Base-by-base conservation (phyloP, 2,113 vertebrate species). In the Salvator merianae region DNA sequence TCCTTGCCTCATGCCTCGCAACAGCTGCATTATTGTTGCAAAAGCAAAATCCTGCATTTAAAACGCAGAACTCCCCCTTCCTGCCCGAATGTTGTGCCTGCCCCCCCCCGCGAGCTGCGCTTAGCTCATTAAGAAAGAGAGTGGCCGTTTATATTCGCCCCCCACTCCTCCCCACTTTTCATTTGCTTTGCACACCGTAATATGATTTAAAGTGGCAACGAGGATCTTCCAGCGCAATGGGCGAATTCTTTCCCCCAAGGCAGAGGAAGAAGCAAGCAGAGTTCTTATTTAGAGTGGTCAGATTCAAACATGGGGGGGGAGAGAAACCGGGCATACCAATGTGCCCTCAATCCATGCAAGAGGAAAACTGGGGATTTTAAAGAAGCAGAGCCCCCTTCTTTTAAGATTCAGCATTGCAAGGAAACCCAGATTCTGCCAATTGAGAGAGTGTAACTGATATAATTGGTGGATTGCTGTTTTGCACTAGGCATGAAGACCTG, bases 381-480 rank as follows among this genome's bases (percentile, higher is more conserved):
- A 92, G 89, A 53, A 89, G 87, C 83, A 34, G 40, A 85, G 82
- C 47, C 18, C 10, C 87, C 83, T 84, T 94, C 92, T 88, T 88
- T 93, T 91, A 87, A 82, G 89, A 88, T 94, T 85, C 63, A 88
- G 88, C 93, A 91, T 91, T 71, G 32, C 85, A 89, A 93, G 84
- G 90, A 92, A 85, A 50, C 81, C 82, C 68, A 85, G 22, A 72
- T 79, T 88, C 89, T 79, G 18, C 92, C 91, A 84, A 83, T 59
- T 90, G 75, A 3, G 83, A 91, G 70, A 84, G 89, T 90, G 85
- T 90, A 93, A 93, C 88, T 90, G 87, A 86, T 92, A 85, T 93
- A 91, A 93, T 81, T 92, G 72, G 84, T 77, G 75, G 84, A 79
- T 73, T 59, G 72, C 81, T 95, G 74, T 87, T 91, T 93, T 93